Base-by-base conservation (phyloP, 2,888 invertebrate species). In the Subacronicta megacephala region DNA sequence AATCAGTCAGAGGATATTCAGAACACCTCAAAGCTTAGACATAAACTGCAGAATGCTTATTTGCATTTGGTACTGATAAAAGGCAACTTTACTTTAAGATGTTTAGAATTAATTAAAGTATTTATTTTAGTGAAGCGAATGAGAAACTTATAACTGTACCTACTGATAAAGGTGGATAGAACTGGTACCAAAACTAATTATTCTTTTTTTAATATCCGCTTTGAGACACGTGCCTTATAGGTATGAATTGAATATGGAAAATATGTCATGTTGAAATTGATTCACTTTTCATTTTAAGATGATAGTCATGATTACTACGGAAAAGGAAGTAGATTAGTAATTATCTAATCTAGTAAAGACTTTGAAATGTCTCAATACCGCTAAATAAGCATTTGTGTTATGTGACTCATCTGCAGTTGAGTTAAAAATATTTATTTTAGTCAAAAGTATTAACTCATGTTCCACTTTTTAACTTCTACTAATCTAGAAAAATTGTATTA, bases 1-100 rank as follows among this genome's bases (percentile, higher is more conserved):
- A 82, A 85, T 82, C 78, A 72, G 80, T 64, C 75, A 77, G 64
- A 60, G 60, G 60, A 64, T 54, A 67, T 64, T 55, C 37, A 66
- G 66, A 61, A 45, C 50, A 75, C 57, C 54, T 59, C 9, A 56
- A 52, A 71, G 53, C 41, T 55, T 58, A 55, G 52, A 57, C 60
- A 51, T 63, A 74, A 51, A 54, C 17, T 31, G 13, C 16, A 49
- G 56, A 58, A 54, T 58, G 41, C 58, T 26, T 54, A 59, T 69
- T 69, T 67, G 49, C 38, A 58, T 56, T 56, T 55, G 29, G 12
- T 12, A 29, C 10, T 3, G 10, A 3, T 26, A 26, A 26, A 26
- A 23, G 23, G 3, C 26, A 26, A 10, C 3, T 26, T 26, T 26
- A 23, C 3, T 10, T 10, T 10, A 10, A 26, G 26, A 3, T 26